phyloP scores from a whole-genome alignment of 2,888 invertebrate genomes.

The Ceramica pisi region DNA sequence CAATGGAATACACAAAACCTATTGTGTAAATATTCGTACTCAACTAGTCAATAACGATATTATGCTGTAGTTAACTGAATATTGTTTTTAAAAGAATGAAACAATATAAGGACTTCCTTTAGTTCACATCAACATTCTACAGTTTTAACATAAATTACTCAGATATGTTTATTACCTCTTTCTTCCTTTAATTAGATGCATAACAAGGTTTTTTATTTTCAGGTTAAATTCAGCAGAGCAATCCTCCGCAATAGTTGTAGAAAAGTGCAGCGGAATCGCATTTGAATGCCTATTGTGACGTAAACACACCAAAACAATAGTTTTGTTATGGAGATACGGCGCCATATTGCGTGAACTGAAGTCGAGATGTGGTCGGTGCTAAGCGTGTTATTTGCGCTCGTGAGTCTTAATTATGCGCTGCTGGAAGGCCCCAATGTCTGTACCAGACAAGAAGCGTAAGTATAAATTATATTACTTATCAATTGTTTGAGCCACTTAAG shows the following conservation, averaged over 20 bases:
- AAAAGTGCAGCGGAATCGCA: constrained; percentile 61
- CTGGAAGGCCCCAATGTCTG: constrained; percentile 95
- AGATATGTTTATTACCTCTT: not conserved
- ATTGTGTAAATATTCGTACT: not conserved
- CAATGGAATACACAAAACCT: not conserved
- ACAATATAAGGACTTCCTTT: not conserved
- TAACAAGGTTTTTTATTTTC: constrained; percentile 43
- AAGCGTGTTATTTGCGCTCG: constrained; percentile 74
- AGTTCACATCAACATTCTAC: not conserved
- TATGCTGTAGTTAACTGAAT: constrained; percentile 1
- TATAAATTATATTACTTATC: constrained; percentile 43
- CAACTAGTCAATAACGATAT: not conserved
- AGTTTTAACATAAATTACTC: not conserved
- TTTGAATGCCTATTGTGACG: constrained; percentile 78
- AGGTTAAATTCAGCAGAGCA: constrained; percentile 48
- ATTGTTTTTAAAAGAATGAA: not conserved
- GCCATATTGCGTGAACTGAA: constrained; percentile 74
- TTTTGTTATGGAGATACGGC: constrained; percentile 84
- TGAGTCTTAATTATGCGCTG: constrained; percentile 72
- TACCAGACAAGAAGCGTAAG: constrained; percentile 91
- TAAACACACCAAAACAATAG: constrained; percentile 78
- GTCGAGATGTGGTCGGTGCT: constrained; percentile 81
- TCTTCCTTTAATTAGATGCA: not conserved
- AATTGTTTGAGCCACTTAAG: not conserved
- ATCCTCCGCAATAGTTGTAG: constrained; percentile 44